Percentiles rank a stretch among this genome's conserved stretches.
Evolutionary conservation across 1,140 invertebrate genomes (phyloP).

Genomic region (Pissodes strobi): DNA sequence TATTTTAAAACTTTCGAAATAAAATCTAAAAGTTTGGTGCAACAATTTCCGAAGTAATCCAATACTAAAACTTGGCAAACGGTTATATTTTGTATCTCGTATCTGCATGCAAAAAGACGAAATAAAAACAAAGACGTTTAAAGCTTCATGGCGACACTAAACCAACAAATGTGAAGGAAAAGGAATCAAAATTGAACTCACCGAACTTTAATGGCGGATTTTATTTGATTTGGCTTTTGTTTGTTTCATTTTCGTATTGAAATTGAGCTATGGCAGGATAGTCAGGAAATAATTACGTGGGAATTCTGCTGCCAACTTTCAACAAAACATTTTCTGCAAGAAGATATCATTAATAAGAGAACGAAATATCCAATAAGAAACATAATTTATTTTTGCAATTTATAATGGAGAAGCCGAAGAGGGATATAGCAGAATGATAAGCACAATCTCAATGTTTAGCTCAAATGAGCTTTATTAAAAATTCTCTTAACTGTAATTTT

Average conservation of each 20-base stretch:
- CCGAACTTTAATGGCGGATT: slow-evolving; percentile 18
- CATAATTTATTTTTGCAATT: no score
- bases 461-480: no score
- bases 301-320: no score
- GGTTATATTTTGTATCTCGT: slow-evolving; percentile 27
- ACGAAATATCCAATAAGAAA: no score
- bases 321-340: no score
- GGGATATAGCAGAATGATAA: no score
- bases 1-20: slow-evolving; percentile 29
- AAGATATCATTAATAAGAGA: no score
- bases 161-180: slow-evolving; percentile 29
- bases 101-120: slow-evolving; percentile 24
- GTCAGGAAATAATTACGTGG: no score
- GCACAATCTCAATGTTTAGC: no score
- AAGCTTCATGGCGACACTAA: slow-evolving; percentile 28
- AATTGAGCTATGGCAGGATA: not conserved
- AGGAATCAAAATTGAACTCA: slow-evolving; percentile 24
- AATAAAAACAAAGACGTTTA: slow-evolving; percentile 33
- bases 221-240: slow-evolving; percentile 20
- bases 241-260: slow-evolving; percentile 6
- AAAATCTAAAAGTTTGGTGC: slow-evolving; percentile 36
- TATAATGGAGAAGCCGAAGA: no score
- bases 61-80: slow-evolving; percentile 32
- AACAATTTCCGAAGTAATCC: slow-evolving; percentile 39
- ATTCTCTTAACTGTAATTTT: no score